Evolutionary conservation across 2,888 invertebrate species (phyloP).

Genomic region (Pemphredon lugubris): DNA sequence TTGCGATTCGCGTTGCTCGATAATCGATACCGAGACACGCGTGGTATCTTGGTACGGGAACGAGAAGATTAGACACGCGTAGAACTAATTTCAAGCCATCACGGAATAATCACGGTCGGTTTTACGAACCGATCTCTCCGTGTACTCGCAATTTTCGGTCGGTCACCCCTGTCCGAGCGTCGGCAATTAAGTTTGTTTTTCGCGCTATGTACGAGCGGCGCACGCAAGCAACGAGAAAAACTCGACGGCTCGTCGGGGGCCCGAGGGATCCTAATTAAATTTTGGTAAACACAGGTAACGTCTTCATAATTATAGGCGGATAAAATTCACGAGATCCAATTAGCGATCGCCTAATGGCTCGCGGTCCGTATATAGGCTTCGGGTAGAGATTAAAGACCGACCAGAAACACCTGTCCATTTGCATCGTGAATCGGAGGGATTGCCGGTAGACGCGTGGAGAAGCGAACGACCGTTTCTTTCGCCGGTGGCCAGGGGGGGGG

Average conservation of each 20-base stretch:
- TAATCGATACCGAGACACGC: not conserved
- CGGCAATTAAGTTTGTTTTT: slow-evolving; percentile 25
- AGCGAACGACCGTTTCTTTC: not conserved
- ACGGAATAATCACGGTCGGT: not conserved
- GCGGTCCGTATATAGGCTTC: not conserved
- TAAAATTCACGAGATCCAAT: slow-evolving; percentile 34
- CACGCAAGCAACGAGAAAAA: slow-evolving; percentile 29
- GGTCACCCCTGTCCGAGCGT: slow-evolving; percentile 20
- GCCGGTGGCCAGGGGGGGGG: too few species aligned
- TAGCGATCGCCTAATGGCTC: slow-evolving; percentile 35
- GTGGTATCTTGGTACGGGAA: not conserved
- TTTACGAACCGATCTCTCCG: slow-evolving; percentile 14
- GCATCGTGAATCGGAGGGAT: slow-evolving; percentile 19
- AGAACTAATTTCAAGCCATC: not conserved
- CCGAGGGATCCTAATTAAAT: slow-evolving; percentile 37
- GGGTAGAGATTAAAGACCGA: slow-evolving; percentile 15
- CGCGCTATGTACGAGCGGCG: not conserved
- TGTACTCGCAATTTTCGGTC: slow-evolving; percentile 39
- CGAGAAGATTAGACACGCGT: not conserved
- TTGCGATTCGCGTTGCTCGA: not conserved
- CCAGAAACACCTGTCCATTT: slow-evolving; percentile 19
- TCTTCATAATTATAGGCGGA: slow-evolving; percentile 39
- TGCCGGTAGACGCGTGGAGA: not conserved
- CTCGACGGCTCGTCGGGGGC: not conserved
- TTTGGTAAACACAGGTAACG: slow-evolving; percentile 29